Conservation (phyloP, 2,888 invertebrate species). For the Agelastica alni region DNA sequence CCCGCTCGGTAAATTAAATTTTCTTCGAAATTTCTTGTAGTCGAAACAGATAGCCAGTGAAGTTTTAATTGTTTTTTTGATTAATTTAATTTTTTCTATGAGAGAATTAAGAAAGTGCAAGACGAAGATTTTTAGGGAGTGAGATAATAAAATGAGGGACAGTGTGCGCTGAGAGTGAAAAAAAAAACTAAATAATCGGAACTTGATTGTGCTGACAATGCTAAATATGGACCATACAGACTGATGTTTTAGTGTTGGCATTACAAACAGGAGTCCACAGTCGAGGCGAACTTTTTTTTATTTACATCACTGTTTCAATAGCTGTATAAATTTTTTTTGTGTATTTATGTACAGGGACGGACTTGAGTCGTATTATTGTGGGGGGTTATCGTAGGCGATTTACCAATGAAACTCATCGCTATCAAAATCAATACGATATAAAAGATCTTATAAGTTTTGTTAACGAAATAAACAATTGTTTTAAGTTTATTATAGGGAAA, state of each 20-base stretch:
- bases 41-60: slow-evolving; percentile 37
- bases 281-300: slow-evolving; percentile 6
- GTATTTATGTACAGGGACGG: too few relatives aligned
- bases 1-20: too few relatives aligned
- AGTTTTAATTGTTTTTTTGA: slow-evolving; percentile 36
- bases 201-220: slow-evolving; percentile 38
- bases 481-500: too few relatives aligned
- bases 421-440: too few relatives aligned
- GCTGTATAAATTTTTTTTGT: not conserved
- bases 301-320: too few relatives aligned
- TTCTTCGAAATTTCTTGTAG: slow-evolving; percentile 14
- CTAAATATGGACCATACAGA: slow-evolving; percentile 32
- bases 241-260: slow-evolving; percentile 30
- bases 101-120: slow-evolving; percentile 42
- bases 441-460: too few relatives aligned
- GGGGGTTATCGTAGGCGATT: too few relatives aligned
- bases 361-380: too few relatives aligned
- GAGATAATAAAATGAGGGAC: slow-evolving; percentile 29
- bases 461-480: too few relatives aligned
- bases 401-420: too few relatives aligned
- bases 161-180: slow-evolving; percentile 30
- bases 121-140: slow-evolving; percentile 35
- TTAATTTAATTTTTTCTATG: slow-evolving; percentile 44
- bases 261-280: slow-evolving; percentile 22
- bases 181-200: slow-evolving; percentile 22